These are phyloP conservation scores for Lamellibrachia satsuma DNA, from an alignment of 2,888 invertebrate genomes.

Conservation along the genomic window DNA sequence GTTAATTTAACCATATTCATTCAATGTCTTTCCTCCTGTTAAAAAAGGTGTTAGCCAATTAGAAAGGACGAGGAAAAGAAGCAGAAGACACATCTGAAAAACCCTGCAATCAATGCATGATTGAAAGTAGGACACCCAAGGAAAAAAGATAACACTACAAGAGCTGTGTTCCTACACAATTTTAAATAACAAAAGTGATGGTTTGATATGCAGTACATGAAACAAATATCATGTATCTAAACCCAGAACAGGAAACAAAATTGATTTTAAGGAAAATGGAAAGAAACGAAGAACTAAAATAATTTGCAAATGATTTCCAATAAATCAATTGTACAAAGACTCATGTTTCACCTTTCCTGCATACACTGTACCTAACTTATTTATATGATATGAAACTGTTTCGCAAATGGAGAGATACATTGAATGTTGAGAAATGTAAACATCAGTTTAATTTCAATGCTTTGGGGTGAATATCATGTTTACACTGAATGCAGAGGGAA, in stretches of 20 bases:
- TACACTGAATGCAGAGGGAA: background rate
- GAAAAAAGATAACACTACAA: background rate
- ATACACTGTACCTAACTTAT: too few relatives aligned
- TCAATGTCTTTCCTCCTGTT: background rate
- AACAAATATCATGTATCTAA: background rate
- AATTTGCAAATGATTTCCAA: background rate
- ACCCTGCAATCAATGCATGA: background rate
- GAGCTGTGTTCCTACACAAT: background rate
- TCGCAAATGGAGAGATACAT: background rate
- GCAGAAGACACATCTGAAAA: background rate
- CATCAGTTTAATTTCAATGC: background rate
- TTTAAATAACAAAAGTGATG: background rate
- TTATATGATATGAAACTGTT: background rate
- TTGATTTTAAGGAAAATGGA: background rate
- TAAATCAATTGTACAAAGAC: background rate
- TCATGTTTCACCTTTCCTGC: too few relatives aligned
- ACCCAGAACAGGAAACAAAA: background rate
- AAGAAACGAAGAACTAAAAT: background rate
- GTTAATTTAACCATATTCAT: background rate
- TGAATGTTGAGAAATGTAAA: background rate
- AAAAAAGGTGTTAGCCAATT: background rate
- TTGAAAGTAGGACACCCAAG: background rate
- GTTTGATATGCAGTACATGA: background rate
- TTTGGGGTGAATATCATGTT: background rate
- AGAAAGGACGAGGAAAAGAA: background rate